Evolutionary conservation across 2,888 invertebrate genomes (phyloP).

Genomic region (Ormia ochracea): DNA sequence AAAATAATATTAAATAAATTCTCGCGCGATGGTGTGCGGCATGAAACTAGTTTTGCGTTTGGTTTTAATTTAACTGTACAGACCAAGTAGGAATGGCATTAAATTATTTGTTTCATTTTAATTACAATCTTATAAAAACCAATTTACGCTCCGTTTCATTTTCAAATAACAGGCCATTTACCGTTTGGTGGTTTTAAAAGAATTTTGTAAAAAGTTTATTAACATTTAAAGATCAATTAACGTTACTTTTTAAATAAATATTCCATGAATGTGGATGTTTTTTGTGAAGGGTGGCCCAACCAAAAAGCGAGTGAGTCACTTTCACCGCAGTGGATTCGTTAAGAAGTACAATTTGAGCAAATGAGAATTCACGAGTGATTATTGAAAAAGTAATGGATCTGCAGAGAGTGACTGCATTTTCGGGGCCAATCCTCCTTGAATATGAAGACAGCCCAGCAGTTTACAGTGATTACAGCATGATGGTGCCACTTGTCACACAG

Average conservation of each 20-base stretch:
- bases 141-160: constrained; percentile 43
- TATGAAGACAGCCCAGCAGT: too few relatives aligned
- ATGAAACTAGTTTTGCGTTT: constrained; percentile 22
- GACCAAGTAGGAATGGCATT: constrained; percentile 21
- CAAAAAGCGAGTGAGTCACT: too few relatives aligned
- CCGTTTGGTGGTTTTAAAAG: neutral
- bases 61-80: constrained; percentile 9
- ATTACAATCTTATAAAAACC: constrained; percentile 35
- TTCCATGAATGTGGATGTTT: too few relatives aligned
- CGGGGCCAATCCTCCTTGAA: too few relatives aligned
- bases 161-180: constrained; percentile 25
- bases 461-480: too few relatives aligned
- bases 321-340: too few relatives aligned
- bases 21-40: constrained; percentile 15
- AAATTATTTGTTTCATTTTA: constrained; percentile 42
- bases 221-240: constrained; percentile 7
- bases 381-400: too few relatives aligned
- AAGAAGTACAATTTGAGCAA: too few relatives aligned
- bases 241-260: neutral
- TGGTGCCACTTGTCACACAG: too few relatives aligned
- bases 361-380: too few relatives aligned
- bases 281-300: too few relatives aligned
- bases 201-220: constrained; percentile 22
- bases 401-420: too few relatives aligned
- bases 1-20: neutral